phyloP scores from a whole-genome alignment of 2,888 invertebrate genomes.

The Sturmia bella region DNA sequence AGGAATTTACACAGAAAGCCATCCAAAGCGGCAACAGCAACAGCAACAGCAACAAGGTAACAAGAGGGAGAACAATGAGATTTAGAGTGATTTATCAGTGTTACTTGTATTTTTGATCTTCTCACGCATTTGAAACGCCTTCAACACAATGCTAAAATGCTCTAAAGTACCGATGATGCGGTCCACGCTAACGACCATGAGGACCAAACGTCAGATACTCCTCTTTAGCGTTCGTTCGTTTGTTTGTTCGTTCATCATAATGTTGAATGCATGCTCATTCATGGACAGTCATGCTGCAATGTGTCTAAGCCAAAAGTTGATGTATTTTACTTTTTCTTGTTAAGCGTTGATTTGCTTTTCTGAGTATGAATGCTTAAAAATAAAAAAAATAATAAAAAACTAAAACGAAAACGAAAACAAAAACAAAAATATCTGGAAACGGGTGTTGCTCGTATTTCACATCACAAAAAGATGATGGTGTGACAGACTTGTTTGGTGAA shows the following conservation, averaged over 20 bases:
- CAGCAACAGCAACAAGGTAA: constrained; percentile 10
- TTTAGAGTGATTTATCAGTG: constrained; percentile 80
- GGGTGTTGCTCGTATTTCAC: constrained; percentile 37
- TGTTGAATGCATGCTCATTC: constrained; percentile 19
- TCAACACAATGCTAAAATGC: constrained; percentile 40
- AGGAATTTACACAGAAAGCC: constrained; percentile 31
- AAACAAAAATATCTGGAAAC: background rate
- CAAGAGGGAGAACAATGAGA: constrained; percentile 74
- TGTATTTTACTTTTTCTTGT: constrained; percentile 7
- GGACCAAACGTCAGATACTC: constrained; percentile 50
- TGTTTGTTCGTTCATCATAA: constrained; percentile 36
- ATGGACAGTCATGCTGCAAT: constrained; percentile 46
- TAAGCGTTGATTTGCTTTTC: constrained; percentile 5
- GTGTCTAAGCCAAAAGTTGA: constrained; percentile 37
- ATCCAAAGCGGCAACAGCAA: constrained; percentile 7
- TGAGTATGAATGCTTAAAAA: constrained; percentile 4
- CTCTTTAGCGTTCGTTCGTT: no score
- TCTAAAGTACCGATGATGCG: constrained; percentile 33
- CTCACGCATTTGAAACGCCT: constrained; percentile 74
- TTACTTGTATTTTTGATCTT: constrained; percentile 78
- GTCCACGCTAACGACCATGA: constrained; percentile 65
- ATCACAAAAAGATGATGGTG: constrained; percentile 56
- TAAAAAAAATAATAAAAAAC: no score
- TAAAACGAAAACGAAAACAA: no score
- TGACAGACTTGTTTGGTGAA: constrained; percentile 63